Evolutionary conservation across 2,113 vertebrate species (phyloP), one percentile per base, ranked within the genome.

Genomic region (Xiphophorus couchianus): DNA sequence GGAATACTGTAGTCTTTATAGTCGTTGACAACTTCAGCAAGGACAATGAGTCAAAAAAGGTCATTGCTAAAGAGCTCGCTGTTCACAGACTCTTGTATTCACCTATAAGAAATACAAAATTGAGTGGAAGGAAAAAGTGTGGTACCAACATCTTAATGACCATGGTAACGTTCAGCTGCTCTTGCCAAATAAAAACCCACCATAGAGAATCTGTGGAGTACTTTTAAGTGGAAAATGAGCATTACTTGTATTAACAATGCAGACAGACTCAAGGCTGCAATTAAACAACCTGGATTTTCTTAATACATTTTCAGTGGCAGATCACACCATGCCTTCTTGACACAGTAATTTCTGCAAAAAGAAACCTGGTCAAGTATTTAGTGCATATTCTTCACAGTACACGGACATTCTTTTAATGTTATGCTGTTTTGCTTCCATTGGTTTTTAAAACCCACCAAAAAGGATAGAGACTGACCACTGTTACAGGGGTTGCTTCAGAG

Each of bases 401-500:
- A 65, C 10, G 14, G 15, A 30, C 30, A 19, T 63, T 10, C 25
- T n/a, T 35, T 25, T 35, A 62, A 17, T 31, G 13, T 17, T 62
- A 28, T 31, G 62, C 17, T n/a, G 31, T 37, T 25, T 62, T 48
- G 5, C 17, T 48, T 48, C 44, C 44, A 7, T 1, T 19, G 14
- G 14, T 48, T 48, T 19, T 19, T 48, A 48, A 19, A 48, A 19
- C 44, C 44, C 44, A 48, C 17, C 44, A 48, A 31, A 51, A 33
- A 27, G 13, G 48, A n/a, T 8, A 9, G 12, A 54, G 58, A 30
- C 51, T 28, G 65, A 14, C 12, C 54, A 63, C 31, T 15, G 66
- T 35, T 35, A 60, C 39, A 65, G 27, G 29, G 77, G 33, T 63
- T 83, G 66, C 89, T 86, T 83, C 76, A 86, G 78, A 76, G 62